Evolutionary conservation across 30 jellyfish, hydroid and myxozoan species (phyloP).

Genomic region (Chironex yamaguchii): DNA sequence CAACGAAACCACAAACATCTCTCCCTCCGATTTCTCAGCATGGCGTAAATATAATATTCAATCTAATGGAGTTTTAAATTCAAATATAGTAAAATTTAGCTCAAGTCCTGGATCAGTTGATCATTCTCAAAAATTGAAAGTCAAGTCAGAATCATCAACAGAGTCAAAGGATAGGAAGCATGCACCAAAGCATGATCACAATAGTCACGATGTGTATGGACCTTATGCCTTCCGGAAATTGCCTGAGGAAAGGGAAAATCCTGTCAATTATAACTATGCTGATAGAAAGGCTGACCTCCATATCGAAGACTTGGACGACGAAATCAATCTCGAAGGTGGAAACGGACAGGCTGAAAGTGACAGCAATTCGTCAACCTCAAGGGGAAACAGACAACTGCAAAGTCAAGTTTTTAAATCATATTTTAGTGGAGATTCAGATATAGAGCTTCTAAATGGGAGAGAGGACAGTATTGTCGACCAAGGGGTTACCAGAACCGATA

Average conservation of each 20-base stretch:
- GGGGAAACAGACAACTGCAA: constrained; percentile 18
- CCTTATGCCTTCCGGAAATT: not conserved
- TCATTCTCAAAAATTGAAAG: too few species aligned
- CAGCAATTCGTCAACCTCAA: constrained; percentile 35
- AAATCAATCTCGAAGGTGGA: not conserved
- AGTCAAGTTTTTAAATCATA: not conserved
- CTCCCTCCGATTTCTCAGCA: not conserved
- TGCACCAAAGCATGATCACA: not conserved
- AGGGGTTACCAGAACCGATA: constrained; percentile 5
- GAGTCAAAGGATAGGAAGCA: not conserved
- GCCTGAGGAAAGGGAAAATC: not conserved
- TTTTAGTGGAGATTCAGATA: not conserved
- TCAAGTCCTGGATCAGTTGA: not conserved
- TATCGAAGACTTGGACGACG: constrained; percentile 1
- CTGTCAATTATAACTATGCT: not conserved
- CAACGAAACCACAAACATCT: not conserved
- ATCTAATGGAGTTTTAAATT: not conserved
- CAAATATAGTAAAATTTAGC: not conserved
- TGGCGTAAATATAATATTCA: not conserved
- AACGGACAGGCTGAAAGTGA: constrained; percentile 13
- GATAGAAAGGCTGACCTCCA: constrained; percentile 4
- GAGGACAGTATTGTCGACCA: not conserved
- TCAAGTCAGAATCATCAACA: not conserved
- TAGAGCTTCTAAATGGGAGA: not conserved
- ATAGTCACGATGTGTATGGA: not conserved